Evolutionary conservation across 2,797 vertebrate genomes (phyloP).

Genomic region (Petrocephalus schoutedeni): DNA sequence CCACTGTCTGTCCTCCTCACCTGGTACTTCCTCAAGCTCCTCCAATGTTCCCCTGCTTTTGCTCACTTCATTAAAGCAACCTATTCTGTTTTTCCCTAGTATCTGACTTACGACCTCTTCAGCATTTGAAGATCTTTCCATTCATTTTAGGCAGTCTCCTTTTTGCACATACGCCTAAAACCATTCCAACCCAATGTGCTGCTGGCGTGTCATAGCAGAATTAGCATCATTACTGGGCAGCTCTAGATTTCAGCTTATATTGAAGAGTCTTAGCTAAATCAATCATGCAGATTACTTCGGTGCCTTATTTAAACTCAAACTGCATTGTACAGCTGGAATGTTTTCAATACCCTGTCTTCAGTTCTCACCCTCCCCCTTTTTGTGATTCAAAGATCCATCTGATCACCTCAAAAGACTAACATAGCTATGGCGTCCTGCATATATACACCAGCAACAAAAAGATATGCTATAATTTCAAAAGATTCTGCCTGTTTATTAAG

Average conservation of each 20-base stretch:
- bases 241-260: background rate
- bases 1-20: background rate
- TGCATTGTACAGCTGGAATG: background rate
- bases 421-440: background rate
- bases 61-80: background rate
- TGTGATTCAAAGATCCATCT: background rate
- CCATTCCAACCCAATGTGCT: background rate
- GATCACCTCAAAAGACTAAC: background rate
- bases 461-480: background rate
- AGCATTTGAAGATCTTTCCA: background rate
- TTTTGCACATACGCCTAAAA: background rate
- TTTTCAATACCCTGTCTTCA: background rate
- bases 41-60: background rate
- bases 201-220: background rate
- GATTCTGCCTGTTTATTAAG: background rate
- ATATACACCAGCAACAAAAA: background rate
- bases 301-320: background rate
- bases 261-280: background rate
- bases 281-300: background rate
- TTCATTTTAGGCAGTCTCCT: background rate
- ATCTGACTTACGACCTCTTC: background rate
- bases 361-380: background rate
- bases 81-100: background rate
- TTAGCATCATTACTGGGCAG: background rate
- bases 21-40: background rate